A percentile compares a stretch with the other conserved stretches of the same genome.
phyloP scores from a whole-genome alignment of 2,113 vertebrate species.

The Oryctolagus cuniculus region mOryCun1.1 NC_091436.1:46093501-46094000 shows the following conservation, averaged over 20 bases:
- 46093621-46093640: neutral
- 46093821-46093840: neutral
- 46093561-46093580: neutral
- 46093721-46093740: neutral
- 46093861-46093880: neutral
- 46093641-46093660: neutral
- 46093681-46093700: neutral
- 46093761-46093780: neutral
- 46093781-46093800: neutral
- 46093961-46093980: neutral
- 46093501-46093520: neutral
- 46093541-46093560: neutral
- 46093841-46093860: neutral
- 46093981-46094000: neutral
- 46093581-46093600: neutral
- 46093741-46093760: neutral
- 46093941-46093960: neutral
- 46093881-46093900: neutral
- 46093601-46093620: neutral
- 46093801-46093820: neutral
- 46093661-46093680: neutral
- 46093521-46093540: neutral
- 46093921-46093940: slow-evolving; percentile 41
- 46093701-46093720: neutral
- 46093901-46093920: neutral